These are phyloP conservation scores for Galago senegalensis DNA, from an alignment of 2,797 vertebrate species.

Conservation along the genomic window DNA sequence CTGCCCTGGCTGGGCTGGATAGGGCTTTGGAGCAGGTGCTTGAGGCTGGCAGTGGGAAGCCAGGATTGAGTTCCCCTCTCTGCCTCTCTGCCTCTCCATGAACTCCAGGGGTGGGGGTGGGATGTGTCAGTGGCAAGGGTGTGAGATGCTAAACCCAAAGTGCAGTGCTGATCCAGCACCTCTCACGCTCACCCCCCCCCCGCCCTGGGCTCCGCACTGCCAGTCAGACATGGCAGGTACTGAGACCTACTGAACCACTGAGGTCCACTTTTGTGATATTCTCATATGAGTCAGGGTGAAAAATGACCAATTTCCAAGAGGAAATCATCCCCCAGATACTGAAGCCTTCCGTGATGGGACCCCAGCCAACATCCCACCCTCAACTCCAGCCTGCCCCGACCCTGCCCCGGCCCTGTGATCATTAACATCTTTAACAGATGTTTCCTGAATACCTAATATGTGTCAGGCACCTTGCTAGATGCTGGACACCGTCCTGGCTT, in stretches of 20 bases:
- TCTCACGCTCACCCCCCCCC: background rate
- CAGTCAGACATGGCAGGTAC: no score
- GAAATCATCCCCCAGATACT: background rate
- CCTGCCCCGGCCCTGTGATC: background rate
- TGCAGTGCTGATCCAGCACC: fast-evolving
- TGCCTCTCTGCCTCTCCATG: background rate
- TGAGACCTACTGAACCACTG: background rate
- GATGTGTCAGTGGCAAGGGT: background rate
- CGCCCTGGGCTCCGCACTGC: background rate
- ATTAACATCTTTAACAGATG: background rate
- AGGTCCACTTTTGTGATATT: background rate
- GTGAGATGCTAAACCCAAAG: background rate
- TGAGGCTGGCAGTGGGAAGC: background rate
- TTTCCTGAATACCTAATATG: background rate
- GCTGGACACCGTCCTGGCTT: background rate
- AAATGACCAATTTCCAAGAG: background rate
- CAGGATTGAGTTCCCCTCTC: constrained; percentile 33
- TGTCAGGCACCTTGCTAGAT: background rate
- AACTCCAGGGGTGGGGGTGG: background rate
- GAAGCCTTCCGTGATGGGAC: background rate
- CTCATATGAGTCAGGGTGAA: background rate
- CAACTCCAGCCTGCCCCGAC: background rate
- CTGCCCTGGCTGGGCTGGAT: constrained; percentile 55
- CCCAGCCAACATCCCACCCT: background rate
- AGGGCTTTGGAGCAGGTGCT: constrained; percentile 67